phyloP scores from a whole-genome alignment of 2,113 vertebrate species.

The Gambusia holbrooki region DNA sequence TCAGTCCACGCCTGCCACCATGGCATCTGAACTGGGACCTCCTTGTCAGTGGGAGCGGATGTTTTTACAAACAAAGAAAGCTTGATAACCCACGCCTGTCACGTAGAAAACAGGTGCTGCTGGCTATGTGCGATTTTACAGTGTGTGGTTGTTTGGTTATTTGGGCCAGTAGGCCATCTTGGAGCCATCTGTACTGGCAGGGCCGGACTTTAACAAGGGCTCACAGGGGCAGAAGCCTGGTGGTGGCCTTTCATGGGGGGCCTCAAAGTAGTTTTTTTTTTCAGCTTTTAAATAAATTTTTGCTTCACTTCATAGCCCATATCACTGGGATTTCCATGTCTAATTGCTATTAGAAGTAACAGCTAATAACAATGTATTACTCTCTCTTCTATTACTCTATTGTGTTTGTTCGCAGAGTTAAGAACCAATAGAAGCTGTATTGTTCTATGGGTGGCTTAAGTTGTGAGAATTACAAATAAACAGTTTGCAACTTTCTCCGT shows the following conservation, averaged over 20 bases:
- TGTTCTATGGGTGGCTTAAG: not conserved
- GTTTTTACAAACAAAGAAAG: slow-evolving; percentile 79
- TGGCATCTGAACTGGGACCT: slow-evolving; percentile 58
- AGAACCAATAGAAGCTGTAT: not conserved
- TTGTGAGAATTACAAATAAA: not conserved
- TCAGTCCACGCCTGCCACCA: slow-evolving; percentile 52
- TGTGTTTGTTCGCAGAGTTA: not conserved
- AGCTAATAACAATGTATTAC: not conserved
- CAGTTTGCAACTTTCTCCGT: too few species aligned
- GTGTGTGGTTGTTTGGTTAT: slow-evolving; percentile 57
- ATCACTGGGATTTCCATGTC: too few species aligned
- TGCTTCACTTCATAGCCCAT: not conserved
- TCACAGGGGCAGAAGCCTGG: not conserved
- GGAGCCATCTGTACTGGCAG: slow-evolving; percentile 34
- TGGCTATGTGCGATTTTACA: slow-evolving; percentile 66
- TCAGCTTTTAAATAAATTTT: too few species aligned
- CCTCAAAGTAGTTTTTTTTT: not conserved
- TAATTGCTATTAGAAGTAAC: not conserved
- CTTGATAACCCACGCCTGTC: slow-evolving; percentile 71
- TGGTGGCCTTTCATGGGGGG: not conserved
- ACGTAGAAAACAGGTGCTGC: slow-evolving; percentile 75
- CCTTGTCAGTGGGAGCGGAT: slow-evolving; percentile 69
- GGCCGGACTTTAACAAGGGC: slow-evolving; percentile 22
- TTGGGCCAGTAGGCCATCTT: slow-evolving; percentile 66
- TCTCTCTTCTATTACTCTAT: not conserved